Conservation (phyloP, 2,113 vertebrate species). For the Ammodytes marinus region DNA sequence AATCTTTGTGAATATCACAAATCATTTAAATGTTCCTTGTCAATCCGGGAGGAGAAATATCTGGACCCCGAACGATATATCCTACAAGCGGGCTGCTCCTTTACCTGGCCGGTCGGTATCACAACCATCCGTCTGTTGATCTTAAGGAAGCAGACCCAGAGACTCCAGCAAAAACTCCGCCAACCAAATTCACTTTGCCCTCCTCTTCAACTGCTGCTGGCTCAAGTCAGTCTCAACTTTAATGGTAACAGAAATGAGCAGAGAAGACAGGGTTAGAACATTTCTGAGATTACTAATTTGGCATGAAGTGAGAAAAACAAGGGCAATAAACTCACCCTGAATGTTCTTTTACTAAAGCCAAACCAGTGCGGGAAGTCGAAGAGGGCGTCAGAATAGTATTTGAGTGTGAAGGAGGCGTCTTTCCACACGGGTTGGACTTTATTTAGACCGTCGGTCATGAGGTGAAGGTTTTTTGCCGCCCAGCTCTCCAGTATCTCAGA, state of each 20-base stretch:
- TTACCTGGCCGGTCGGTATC: neutral
- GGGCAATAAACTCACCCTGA: conserved; percentile 34
- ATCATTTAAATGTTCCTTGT: neutral
- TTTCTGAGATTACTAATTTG: neutral
- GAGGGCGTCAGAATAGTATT: conserved; percentile 78
- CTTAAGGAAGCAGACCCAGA: neutral
- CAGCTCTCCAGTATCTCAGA: conserved; percentile 63
- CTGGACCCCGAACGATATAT: neutral
- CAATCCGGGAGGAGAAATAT: neutral
- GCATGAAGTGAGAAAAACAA: neutral
- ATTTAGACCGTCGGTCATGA: neutral
- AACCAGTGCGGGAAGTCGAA: conserved; percentile 82
- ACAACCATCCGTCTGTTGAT: neutral
- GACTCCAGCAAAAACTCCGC: neutral
- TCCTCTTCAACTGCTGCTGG: neutral
- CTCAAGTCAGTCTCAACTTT: conserved; percentile 55
- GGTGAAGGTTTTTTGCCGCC: conserved; percentile 35
- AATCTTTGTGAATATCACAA: neutral
- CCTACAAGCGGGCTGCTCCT: neutral
- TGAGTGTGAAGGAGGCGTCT: conserved; percentile 73
- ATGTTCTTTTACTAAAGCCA: conserved; percentile 76
- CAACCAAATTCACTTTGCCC: neutral
- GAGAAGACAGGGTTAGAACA: neutral
- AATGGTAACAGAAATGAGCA: neutral
- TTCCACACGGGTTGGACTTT: conserved; percentile 55